Conservation (phyloP, 23 tunicate genomes). For the Pegea sp. region DNA sequence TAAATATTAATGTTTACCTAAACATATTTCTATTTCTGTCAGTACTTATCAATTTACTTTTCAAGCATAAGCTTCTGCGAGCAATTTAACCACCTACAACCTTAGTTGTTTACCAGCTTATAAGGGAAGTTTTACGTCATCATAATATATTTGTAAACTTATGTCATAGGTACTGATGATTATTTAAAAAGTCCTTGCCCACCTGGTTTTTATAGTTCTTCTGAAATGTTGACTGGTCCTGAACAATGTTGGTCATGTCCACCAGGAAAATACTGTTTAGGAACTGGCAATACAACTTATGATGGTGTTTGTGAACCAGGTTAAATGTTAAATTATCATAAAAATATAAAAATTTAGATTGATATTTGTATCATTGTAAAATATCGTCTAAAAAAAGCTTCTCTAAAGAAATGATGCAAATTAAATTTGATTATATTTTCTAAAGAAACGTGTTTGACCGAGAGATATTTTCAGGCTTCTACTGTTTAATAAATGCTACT, state of each 20-base stretch:
- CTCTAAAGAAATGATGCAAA: neutral
- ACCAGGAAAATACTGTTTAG: constrained; percentile 68
- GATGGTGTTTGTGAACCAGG: constrained; percentile 61
- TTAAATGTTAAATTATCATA: too few species aligned
- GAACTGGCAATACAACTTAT: constrained; percentile 36
- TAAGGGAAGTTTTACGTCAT: too few species aligned
- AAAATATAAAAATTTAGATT: too few species aligned
- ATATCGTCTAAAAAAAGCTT: neutral
- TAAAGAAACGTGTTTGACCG: neutral
- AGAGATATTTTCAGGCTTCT: too few species aligned
- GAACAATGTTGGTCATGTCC: constrained; percentile 54
- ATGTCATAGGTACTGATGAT: constrained; percentile 19
- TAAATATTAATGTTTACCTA: too few species aligned
- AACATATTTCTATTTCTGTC: too few species aligned
- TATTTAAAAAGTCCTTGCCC: constrained; percentile 52
- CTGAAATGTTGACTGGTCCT: constrained; percentile 4
- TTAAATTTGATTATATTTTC: neutral
- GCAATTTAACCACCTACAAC: too few species aligned
- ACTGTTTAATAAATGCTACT: constrained; percentile 24
- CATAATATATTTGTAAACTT: neutral
- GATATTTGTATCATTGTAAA: too few species aligned
- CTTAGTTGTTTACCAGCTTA: too few species aligned
- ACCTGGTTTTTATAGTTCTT: constrained; percentile 67
- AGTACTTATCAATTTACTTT: too few species aligned
- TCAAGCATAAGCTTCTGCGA: too few species aligned